Percentiles rank a stretch among this genome's conserved stretches.
Conservation (phyloP, 1,140 invertebrate species). For the Dendrolimus kikuchii region DNA sequence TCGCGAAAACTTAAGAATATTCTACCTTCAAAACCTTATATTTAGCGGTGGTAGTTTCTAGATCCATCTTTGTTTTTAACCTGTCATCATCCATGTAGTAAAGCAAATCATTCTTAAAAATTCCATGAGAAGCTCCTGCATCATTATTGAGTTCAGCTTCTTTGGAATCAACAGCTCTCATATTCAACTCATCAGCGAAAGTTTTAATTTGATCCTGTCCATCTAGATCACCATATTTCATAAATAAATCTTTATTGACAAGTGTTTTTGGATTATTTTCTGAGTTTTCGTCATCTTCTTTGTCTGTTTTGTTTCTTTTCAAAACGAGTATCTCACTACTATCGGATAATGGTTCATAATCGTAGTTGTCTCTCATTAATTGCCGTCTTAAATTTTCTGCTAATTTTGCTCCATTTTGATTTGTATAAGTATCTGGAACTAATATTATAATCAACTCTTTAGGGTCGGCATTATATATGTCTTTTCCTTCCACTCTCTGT, state of each 20-base stretch:
- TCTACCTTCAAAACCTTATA: constrained; percentile 21
- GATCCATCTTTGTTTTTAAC: not conserved
- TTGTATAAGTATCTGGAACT: too few relatives aligned
- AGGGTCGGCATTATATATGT: too few relatives aligned
- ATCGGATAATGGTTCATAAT: constrained; percentile 17
- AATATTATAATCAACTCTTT: too few relatives aligned
- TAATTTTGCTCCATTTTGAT: not conserved
- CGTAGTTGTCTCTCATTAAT: constrained; percentile 34
- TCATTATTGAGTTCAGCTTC: not conserved
- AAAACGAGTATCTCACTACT: constrained; percentile 4
- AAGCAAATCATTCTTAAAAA: constrained; percentile 8
- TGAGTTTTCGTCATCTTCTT: not conserved
- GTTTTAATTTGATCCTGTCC: not conserved
- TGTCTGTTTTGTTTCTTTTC: not conserved
- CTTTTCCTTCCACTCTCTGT: too few relatives aligned
- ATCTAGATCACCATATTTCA: too few relatives aligned
- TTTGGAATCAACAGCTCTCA: not conserved
- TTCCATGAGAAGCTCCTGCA: not conserved
- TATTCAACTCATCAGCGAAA: not conserved
- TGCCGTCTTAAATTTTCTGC: constrained; percentile 17
- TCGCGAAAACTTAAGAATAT: not conserved
- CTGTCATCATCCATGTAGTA: constrained; percentile 17
- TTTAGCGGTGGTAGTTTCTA: constrained; percentile 8
- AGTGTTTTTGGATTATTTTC: not conserved
- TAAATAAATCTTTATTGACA: too few relatives aligned